Conservation (phyloP, 2,113 vertebrate species). For the Thymallus thymallus region DNA sequence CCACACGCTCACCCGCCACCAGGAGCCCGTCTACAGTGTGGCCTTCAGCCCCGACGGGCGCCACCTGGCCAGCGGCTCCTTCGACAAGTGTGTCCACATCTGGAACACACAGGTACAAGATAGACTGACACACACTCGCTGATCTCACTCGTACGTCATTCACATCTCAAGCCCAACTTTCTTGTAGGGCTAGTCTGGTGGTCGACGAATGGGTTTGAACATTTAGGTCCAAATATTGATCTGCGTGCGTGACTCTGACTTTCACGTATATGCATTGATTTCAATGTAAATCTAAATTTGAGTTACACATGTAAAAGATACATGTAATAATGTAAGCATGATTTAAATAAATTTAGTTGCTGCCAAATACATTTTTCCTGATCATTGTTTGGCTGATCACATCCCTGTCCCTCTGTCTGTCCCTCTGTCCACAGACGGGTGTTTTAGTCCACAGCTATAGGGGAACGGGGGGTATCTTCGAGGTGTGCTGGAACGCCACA, state of each 20-base stretch:
- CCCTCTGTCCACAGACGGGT: constrained; percentile 80
- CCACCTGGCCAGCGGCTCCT: constrained; percentile 97
- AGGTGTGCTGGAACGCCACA: constrained; percentile 99
- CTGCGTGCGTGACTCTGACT: not conserved
- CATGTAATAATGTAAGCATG: too few relatives aligned
- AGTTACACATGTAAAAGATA: too few relatives aligned
- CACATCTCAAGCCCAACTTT: not conserved
- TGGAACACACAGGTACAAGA: constrained; percentile 97
- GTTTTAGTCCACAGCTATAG: constrained; percentile 99
- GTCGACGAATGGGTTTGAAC: not conserved
- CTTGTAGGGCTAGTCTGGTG: not conserved
- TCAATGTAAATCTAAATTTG: too few relatives aligned
- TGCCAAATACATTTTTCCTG: too few relatives aligned
- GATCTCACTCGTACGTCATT: not conserved
- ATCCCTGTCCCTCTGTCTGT: not conserved
- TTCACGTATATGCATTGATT: not conserved
- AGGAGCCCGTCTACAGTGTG: constrained; percentile 99
- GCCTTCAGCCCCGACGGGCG: constrained; percentile 98
- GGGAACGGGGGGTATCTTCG: constrained; percentile 98
- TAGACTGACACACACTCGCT: not conserved
- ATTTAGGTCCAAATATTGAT: not conserved
- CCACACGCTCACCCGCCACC: constrained; percentile 97
- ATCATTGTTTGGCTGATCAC: not conserved
- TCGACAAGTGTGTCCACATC: constrained; percentile 99
- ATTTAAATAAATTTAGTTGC: too few relatives aligned